Percentiles rank a stretch among this genome's conserved stretches.
These are phyloP conservation scores for Percina caprodes DNA, from an alignment of 2,113 vertebrate species.

Conservation along the genomic window DNA sequence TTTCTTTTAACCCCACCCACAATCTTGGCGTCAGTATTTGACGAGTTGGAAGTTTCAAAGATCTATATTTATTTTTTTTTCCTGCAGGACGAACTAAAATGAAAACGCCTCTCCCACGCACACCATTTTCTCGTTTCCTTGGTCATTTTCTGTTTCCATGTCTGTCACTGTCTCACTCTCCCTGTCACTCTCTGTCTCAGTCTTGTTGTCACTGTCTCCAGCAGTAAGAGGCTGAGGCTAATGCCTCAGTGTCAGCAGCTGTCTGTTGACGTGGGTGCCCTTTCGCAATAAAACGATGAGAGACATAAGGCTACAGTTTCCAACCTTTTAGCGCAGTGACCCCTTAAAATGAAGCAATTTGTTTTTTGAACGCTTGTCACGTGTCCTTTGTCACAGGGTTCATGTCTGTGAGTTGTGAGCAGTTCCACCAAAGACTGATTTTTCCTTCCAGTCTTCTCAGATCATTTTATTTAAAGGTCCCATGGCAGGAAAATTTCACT, in stretches of 20 bases:
- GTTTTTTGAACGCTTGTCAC: not conserved
- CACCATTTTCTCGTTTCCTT: not conserved
- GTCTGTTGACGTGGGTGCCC: not conserved
- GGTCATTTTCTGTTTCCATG: not conserved
- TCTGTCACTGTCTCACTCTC: slow-evolving; percentile 5
- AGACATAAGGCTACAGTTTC: not conserved
- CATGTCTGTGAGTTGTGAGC: not conserved
- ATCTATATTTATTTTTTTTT: slow-evolving; percentile 33
- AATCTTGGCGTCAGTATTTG: too few species aligned
- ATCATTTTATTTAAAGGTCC: not conserved
- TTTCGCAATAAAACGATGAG: slow-evolving; percentile 1
- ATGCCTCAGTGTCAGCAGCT: slow-evolving; percentile 21
- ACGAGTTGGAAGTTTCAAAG: slow-evolving; percentile 75
- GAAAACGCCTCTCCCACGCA: not conserved
- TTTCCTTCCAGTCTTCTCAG: too few species aligned
- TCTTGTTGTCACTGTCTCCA: not conserved
- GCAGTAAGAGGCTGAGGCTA: not conserved
- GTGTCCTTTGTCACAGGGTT: not conserved
- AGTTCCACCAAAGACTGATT: not conserved
- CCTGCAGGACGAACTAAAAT: not conserved
- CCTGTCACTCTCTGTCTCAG: not conserved
- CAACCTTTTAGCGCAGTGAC: not conserved
- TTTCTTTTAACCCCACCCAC: too few species aligned
- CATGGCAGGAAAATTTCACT: too few species aligned
- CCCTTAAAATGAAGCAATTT: slow-evolving; percentile 1